Evolutionary conservation across 2,113 vertebrate species (phyloP).

Genomic region (Thalassoma bifasciatum): DNA sequence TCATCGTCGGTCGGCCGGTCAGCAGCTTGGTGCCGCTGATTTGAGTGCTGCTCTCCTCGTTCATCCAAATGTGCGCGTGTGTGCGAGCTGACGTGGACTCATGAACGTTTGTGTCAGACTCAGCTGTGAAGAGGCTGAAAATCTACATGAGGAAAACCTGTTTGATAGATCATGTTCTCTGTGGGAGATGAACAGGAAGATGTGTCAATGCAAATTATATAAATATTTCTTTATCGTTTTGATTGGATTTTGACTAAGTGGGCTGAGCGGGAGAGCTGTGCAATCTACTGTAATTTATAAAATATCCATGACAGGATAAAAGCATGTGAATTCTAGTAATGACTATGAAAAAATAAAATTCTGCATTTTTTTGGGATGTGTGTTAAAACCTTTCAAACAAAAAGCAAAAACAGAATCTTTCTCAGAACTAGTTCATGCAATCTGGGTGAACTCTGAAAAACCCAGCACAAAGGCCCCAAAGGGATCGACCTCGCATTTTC

Average conservation of each 20-base stretch:
- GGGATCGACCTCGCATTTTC: background rate
- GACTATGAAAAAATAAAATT: too few species aligned
- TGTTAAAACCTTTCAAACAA: background rate
- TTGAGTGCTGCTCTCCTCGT: constrained; percentile 6
- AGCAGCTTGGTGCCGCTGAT: constrained; percentile 28
- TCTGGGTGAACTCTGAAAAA: background rate
- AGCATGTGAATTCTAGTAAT: too few species aligned
- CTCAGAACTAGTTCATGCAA: background rate
- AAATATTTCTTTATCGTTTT: background rate
- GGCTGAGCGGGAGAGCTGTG: background rate
- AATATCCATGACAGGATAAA: too few species aligned
- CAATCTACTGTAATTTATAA: background rate
- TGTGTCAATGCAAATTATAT: background rate
- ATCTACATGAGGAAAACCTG: background rate
- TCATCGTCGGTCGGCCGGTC: constrained; percentile 19
- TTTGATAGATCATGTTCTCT: background rate
- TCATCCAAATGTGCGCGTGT: constrained; percentile 25
- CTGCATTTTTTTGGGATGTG: too few species aligned
- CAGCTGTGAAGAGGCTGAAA: background rate
- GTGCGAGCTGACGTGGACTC: constrained; percentile 25
- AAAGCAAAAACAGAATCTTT: background rate
- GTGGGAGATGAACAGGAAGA: background rate
- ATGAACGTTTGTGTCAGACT: constrained; percentile 2
- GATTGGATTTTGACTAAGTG: background rate
- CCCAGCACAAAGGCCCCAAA: background rate